Evolutionary conservation across 30 jellyfish, hydroid and myxozoan genomes (phyloP).

Genomic region (Aurelia sp.): DNA sequence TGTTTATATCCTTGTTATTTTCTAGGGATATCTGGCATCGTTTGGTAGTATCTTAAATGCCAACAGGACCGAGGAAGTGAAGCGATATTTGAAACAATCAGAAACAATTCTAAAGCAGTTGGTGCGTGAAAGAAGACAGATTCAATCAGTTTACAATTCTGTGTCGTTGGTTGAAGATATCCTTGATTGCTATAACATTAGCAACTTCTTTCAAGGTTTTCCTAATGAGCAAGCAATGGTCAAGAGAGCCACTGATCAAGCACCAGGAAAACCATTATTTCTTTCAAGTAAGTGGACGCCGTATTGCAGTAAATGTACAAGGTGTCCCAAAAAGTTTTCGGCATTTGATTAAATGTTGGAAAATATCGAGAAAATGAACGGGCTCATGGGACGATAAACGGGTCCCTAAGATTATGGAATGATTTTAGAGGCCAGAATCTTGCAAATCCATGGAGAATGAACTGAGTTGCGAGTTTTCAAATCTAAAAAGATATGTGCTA

Average conservation of each 20-base stretch:
- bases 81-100: constrained; percentile 21
- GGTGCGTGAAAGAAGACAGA: constrained; percentile 39
- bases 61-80: neutral
- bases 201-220: constrained; percentile 67
- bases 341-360: no score
- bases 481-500: no score
- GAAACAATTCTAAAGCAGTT: constrained; percentile 23
- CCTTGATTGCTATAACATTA: constrained; percentile 65
- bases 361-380: no score
- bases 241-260: constrained; percentile 73
- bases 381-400: no score
- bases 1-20: neutral
- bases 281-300: constrained; percentile 68
- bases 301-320: neutral
- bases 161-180: constrained; percentile 43
- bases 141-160: constrained; percentile 25
- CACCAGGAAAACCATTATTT: constrained; percentile 67
- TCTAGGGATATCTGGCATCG: constrained; percentile 7
- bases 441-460: no score
- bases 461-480: no score
- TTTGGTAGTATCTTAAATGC: constrained; percentile 26
- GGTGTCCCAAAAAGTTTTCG: no score
- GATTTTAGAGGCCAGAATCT: no score
- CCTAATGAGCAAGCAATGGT: constrained; percentile 70
- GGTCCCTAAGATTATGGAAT: no score